A percentile compares a stretch with the other conserved stretches of the same genome.
Evolutionary conservation across 2,797 vertebrate species (phyloP).

Genomic region (Leuciscus waleckii): DNA sequence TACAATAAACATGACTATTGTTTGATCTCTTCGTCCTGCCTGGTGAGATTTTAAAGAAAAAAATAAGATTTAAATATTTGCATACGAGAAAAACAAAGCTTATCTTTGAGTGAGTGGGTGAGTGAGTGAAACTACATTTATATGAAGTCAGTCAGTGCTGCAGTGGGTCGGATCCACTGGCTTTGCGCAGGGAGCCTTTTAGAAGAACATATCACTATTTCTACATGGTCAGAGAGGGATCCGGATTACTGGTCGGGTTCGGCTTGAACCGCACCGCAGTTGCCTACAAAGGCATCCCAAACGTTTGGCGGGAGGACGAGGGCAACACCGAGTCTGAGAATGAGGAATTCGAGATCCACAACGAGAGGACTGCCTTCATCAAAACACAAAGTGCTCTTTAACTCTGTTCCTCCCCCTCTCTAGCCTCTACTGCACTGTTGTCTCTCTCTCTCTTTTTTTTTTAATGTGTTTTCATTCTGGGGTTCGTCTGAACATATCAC

Average conservation of each 20-base stretch:
- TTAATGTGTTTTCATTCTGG: not conserved
- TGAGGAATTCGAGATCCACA: conserved; percentile 87
- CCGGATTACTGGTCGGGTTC: conserved; percentile 63
- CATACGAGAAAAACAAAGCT: not conserved
- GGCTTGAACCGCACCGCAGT: conserved; percentile 78
- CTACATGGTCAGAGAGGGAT: conserved; percentile 45
- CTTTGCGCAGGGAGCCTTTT: conserved; percentile 33
- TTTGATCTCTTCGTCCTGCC: conserved; percentile 69
- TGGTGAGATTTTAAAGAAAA: conserved; percentile 70
- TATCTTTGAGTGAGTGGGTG: not conserved
- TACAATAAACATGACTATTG: conserved; percentile 73
- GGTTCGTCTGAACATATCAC: conserved; percentile 38
- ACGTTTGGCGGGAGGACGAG: conserved; percentile 89
- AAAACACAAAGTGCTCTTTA: conserved; percentile 99
- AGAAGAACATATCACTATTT: conserved; percentile 43
- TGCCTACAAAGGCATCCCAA: conserved; percentile 94
- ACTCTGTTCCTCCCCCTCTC: conserved; percentile 66
- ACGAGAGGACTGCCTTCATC: conserved; percentile 97
- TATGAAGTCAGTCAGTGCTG: conserved; percentile 28
- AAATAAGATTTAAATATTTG: not conserved
- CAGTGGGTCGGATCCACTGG: conserved; percentile 26
- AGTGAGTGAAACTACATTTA: conserved; percentile 14
- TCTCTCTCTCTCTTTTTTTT: conserved; percentile 35
- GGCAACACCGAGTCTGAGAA: conserved; percentile 88
- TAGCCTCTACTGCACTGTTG: conserved; percentile 36